Percentiles rank a stretch among this genome's conserved stretches.
These are phyloP conservation scores for Pocillopora meandrina DNA, from an alignment of 92 coral and sea anemone genomes.

Conservation along the genomic window DNA sequence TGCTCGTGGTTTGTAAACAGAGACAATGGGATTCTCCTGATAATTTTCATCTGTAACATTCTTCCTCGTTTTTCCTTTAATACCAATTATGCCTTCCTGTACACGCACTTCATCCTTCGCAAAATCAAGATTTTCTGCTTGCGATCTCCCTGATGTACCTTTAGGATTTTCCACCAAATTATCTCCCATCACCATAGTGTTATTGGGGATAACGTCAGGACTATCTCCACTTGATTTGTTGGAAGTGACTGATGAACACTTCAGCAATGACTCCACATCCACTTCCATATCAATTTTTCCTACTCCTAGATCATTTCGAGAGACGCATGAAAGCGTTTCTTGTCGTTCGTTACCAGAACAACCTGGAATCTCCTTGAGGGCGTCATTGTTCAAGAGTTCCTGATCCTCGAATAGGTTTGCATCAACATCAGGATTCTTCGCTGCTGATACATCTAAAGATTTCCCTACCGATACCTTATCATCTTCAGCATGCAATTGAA, in stretches of 20 bases:
- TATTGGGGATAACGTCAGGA: no score
- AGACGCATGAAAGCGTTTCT: not conserved
- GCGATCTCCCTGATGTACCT: not conserved
- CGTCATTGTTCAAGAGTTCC: not conserved
- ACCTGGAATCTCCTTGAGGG: not conserved
- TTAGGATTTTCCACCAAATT: not conserved
- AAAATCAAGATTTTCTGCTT: not conserved
- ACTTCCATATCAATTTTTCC: not conserved
- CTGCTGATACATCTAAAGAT: not conserved
- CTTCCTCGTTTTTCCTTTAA: not conserved
- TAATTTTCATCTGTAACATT: no score
- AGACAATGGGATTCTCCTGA: not conserved
- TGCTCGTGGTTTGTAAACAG: not conserved
- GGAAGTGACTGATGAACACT: not conserved
- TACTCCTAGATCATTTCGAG: not conserved
- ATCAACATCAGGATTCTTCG: not conserved
- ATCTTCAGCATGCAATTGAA: not conserved
- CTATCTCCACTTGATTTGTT: no score
- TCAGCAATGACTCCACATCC: not conserved
- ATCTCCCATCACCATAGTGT: no score
- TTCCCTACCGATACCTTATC: not conserved
- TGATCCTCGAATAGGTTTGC: not conserved
- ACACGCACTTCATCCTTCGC: not conserved
- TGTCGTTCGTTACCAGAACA: not conserved
- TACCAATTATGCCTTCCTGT: not conserved